Conservation (phyloP, 2,113 vertebrate genomes). For the Sphyrna mokarran region DNA sequence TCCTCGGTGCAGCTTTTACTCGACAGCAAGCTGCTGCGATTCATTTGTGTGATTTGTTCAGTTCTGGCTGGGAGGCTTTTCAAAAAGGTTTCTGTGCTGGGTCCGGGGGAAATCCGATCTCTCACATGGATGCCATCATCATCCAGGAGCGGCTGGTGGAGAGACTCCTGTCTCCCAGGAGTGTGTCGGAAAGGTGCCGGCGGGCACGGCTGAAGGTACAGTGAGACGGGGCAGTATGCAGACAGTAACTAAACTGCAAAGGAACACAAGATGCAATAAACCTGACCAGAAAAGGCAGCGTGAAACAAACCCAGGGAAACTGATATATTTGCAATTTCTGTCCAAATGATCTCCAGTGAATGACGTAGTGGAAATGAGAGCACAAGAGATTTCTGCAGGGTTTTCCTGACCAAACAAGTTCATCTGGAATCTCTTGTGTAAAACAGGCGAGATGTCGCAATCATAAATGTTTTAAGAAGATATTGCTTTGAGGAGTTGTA, state of each 20-base stretch:
- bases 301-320: background rate
- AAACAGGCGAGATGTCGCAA: background rate
- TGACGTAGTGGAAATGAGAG: background rate
- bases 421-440: background rate
- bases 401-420: background rate
- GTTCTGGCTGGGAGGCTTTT: background rate
- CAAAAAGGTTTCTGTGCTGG: background rate
- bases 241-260: background rate
- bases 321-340: background rate
- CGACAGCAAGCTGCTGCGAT: background rate
- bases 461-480: background rate
- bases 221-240: background rate
- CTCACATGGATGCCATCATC: slow-evolving; percentile 84
- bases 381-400: background rate
- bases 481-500: background rate
- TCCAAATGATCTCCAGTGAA: background rate
- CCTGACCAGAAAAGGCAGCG: background rate
- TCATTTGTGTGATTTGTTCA: background rate
- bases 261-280: slow-evolving; percentile 36
- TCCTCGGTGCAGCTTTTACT: background rate
- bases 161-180: slow-evolving; percentile 80
- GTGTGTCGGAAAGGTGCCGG: slow-evolving; percentile 66
- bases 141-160: slow-evolving; percentile 90
- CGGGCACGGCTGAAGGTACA: slow-evolving; percentile 79
- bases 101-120: slow-evolving; percentile 22